Evolutionary conservation across 2,797 vertebrate genomes (phyloP).

Genomic region (Danio kyathit): DNA sequence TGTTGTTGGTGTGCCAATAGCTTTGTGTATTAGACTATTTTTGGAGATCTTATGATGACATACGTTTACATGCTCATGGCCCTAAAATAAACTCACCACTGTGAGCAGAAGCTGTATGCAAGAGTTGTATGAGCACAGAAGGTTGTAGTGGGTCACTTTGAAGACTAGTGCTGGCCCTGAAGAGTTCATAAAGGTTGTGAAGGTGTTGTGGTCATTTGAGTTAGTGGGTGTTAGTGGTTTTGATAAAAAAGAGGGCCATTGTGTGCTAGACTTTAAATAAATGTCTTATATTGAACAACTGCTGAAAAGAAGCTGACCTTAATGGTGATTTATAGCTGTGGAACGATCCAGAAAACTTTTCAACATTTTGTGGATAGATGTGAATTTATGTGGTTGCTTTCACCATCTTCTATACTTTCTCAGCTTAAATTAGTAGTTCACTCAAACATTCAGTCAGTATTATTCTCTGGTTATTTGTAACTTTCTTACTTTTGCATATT

Average conservation of each 20-base stretch:
- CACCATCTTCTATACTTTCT: neutral
- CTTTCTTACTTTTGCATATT: neutral
- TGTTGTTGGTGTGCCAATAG: slow-evolving; percentile 5
- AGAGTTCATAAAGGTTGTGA: neutral
- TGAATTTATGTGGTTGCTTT: neutral
- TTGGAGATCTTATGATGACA: slow-evolving; percentile 19
- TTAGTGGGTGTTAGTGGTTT: slow-evolving; percentile 25
- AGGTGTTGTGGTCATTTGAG: neutral
- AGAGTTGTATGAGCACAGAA: neutral
- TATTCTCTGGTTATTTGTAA: neutral
- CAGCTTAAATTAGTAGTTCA: neutral
- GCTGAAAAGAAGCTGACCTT: slow-evolving; percentile 22
- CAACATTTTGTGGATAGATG: neutral
- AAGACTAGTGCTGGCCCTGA: neutral
- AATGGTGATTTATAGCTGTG: neutral
- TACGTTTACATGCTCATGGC: slow-evolving; percentile 28
- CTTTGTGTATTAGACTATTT: slow-evolving; percentile 48
- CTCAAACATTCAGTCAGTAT: neutral
- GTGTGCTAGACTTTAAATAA: slow-evolving; percentile 52
- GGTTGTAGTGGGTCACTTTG: neutral
- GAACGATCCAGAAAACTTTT: neutral
- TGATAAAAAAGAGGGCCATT: slow-evolving; percentile 9
- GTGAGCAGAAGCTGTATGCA: neutral
- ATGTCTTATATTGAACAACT: slow-evolving; percentile 13
- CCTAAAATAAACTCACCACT: slow-evolving; percentile 31